Percentiles rank a stretch among this genome's conserved stretches.
phyloP scores from a whole-genome alignment of 2,888 invertebrate genomes.

The Agrotis exclamationis region DNA sequence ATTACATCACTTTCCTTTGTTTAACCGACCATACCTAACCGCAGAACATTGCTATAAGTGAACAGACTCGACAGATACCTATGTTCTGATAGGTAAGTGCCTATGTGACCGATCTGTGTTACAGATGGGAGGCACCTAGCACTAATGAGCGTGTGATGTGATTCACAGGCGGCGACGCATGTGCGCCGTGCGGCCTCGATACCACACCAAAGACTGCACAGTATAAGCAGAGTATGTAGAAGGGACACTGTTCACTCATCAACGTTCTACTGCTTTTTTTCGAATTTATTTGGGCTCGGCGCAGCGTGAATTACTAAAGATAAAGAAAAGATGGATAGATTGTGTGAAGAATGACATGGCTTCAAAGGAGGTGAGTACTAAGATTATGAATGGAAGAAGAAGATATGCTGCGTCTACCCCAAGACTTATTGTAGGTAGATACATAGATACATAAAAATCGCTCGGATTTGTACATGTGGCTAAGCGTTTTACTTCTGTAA shows the following conservation, averaged over 20 bases:
- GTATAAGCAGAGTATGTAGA: constrained; percentile 14
- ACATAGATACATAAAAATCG: too few species aligned
- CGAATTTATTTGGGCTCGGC: too few species aligned
- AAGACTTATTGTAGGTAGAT: too few species aligned
- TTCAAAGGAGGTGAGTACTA: too few species aligned
- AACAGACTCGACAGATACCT: neutral
- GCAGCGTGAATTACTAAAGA: too few species aligned
- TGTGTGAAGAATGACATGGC: too few species aligned
- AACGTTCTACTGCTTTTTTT: too few species aligned
- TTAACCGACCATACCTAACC: neutral
- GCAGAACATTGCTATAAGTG: neutral
- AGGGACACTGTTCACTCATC: constrained; percentile 14
- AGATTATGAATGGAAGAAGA: too few species aligned
- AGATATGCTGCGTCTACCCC: too few species aligned
- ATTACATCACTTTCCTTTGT: constrained; percentile 4
- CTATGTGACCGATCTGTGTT: constrained; percentile 36
- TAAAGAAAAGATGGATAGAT: too few species aligned
- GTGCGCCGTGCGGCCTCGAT: constrained; percentile 89
- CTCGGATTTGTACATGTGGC: too few species aligned
- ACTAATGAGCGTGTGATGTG: constrained; percentile 81
- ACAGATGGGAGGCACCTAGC: constrained; percentile 67
- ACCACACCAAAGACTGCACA: constrained; percentile 57
- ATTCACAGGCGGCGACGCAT: constrained; percentile 82
- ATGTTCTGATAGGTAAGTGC: constrained; percentile 35
- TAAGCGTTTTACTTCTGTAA: too few species aligned